These are phyloP conservation scores for Diadegma fenestrale DNA, from an alignment of 2,888 invertebrate genomes.

Conservation along the genomic window DNA sequence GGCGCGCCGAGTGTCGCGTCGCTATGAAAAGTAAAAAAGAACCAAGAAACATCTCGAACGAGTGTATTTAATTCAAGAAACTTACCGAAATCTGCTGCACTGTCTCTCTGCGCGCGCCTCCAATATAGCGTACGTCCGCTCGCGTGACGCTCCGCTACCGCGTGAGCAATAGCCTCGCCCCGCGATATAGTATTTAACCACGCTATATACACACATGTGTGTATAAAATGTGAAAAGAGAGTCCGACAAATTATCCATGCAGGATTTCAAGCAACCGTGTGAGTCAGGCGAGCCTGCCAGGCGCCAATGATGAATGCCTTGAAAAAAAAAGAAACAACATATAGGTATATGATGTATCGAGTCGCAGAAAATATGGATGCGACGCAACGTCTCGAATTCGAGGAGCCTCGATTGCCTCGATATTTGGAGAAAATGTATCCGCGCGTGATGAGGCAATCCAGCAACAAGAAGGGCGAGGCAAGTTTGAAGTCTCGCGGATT, in stretches of 20 bases:
- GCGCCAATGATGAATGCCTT: constrained; percentile 26
- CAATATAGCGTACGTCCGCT: background rate
- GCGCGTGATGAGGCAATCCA: no score
- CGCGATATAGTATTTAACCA: constrained; percentile 42
- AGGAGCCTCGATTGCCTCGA: background rate
- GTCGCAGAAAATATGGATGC: no score
- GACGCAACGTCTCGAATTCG: background rate
- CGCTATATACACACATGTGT: constrained; percentile 1
- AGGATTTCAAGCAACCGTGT: constrained; percentile 19
- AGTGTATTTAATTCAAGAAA: background rate
- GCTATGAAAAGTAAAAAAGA: background rate
- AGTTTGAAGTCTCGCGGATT: no score
- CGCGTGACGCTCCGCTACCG: constrained; percentile 30
- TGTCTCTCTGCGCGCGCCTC: background rate
- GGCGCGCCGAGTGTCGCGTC: constrained; percentile 15
- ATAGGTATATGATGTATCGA: no score
- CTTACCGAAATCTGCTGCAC: background rate
- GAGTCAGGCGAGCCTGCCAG: constrained; percentile 39
- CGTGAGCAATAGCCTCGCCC: background rate
- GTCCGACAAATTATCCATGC: constrained; percentile 2
- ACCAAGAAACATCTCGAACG: background rate
- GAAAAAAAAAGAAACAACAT: no score
- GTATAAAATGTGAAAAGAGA: constrained; percentile 9
- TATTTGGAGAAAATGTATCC: no score
- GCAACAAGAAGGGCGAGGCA: no score